Evolutionary conservation across 2,113 vertebrate species (phyloP).

Genomic region (Lucifuga dentata): DNA sequence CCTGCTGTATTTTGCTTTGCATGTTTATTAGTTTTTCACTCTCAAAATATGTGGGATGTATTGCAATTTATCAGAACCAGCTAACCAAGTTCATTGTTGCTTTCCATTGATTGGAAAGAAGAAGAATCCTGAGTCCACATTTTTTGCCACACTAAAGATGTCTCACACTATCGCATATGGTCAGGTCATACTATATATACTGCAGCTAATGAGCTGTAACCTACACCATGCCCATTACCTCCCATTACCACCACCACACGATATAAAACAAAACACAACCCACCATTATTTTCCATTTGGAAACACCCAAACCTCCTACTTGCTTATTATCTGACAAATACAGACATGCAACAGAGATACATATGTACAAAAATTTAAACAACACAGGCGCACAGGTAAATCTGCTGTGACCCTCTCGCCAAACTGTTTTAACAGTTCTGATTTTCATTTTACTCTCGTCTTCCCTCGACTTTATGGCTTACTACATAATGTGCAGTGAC

Average conservation of each 20-base stretch:
- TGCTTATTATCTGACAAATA: slow-evolving; percentile 4
- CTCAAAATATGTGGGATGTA: too few species aligned
- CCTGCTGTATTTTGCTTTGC: too few species aligned
- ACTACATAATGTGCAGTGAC: slow-evolving; percentile 6
- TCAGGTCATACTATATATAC: background rate
- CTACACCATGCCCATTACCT: slow-evolving; percentile 40
- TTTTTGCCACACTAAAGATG: too few species aligned
- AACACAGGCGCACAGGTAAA: background rate
- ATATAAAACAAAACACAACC: slow-evolving; percentile 5
- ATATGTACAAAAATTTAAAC: background rate
- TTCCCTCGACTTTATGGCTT: background rate
- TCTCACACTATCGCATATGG: slow-evolving; percentile 15
- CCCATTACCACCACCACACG: slow-evolving; percentile 37
- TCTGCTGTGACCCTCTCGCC: background rate
- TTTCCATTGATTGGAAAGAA: too few species aligned
- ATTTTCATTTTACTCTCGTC: background rate
- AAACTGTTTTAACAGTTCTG: background rate
- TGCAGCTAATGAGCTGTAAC: slow-evolving; percentile 47
- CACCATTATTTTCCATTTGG: slow-evolving; percentile 11
- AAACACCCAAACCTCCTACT: slow-evolving; percentile 11
- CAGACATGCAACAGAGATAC: too few species aligned
- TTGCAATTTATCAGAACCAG: too few species aligned
- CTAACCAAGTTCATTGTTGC: too few species aligned
- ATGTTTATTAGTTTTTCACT: too few species aligned
- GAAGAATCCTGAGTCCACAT: too few species aligned